Evolutionary conservation across 2,888 invertebrate species (phyloP), one percentile per base, ranked within the genome.

Genomic region (Seira musarum): DNA sequence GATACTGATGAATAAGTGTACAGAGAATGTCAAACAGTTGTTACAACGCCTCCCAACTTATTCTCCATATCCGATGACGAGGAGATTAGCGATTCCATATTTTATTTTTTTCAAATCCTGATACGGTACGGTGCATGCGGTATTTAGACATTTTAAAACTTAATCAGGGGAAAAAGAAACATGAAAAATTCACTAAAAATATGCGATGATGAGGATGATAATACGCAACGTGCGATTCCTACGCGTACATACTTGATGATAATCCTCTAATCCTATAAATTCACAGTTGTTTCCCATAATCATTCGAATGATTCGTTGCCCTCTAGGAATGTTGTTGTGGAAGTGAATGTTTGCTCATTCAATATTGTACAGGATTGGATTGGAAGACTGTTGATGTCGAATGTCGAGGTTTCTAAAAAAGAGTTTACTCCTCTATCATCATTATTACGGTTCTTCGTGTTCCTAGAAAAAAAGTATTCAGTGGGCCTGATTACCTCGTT

Each of bases 231-330:
- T 40, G 57, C 3, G 57, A 57, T 57, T 57, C 57, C 40, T 8
- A 40, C 40, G 40, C n/a, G n/a, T 61, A 53, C 77, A 53, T 24
- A 65, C 24, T 79, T 40, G 30, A 21, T 72, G 73, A 72, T 72
- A 79, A 79, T 79, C 79, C 71, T 22, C 19, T 79, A 79, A 79
- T 79, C 79, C 79, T 79, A 72, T 79, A 73, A 79, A 68, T 79
- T 79, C 79, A 79, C 72, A 79, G 79, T 79, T 78, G 78, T 67
- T 78, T 78, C 78, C 78, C 69, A 78, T 71, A 25, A 71, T 78
- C 71, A 78, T 70, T n/a, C 60, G 65, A 70, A 71, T 77, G 40
- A 65, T 40, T 40, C 60, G 57, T 78, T 78, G 71, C 78, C 78
- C 71, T 71, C 71, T 66, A 78, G 79, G 79, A 73, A 78, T 78